A percentile compares a stretch with the other conserved stretches of the same genome.
Conservation (phyloP, 2,113 vertebrate species). For the Larimichthys polyactis region DNA sequence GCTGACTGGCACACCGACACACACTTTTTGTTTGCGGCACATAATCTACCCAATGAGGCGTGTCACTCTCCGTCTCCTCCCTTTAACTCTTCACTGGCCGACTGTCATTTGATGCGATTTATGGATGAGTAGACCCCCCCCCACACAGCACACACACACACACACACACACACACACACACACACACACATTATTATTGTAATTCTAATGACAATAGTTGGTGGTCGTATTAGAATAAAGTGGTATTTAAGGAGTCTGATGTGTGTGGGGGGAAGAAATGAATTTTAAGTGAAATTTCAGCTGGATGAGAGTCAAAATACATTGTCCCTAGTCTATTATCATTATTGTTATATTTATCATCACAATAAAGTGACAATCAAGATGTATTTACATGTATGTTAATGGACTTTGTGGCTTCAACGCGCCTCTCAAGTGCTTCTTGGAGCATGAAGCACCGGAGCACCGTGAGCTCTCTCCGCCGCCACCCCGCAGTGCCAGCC, state of each 20-base stretch:
- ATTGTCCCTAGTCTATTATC: neutral
- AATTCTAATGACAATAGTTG: slow-evolving; percentile 71
- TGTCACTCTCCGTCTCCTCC: slow-evolving; percentile 95
- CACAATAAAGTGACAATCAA: neutral
- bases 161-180: neutral
- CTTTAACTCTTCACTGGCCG: slow-evolving; percentile 93
- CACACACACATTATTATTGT: slow-evolving; percentile 56
- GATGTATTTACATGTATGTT: neutral
- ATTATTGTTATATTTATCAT: neutral
- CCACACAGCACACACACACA: too few species aligned
- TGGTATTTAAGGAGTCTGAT: slow-evolving; percentile 29
- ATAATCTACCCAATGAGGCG: slow-evolving; percentile 99
- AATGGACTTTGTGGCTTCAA: neutral
- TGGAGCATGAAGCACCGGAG: slow-evolving; percentile 6
- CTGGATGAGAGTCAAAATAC: neutral
- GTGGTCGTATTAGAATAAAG: slow-evolving; percentile 53
- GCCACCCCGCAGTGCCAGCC: neutral
- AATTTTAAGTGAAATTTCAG: neutral
- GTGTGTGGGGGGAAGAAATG: neutral
- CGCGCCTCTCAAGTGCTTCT: too few species aligned
- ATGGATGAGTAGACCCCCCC: slow-evolving; percentile 48
- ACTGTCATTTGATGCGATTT: slow-evolving; percentile 74
- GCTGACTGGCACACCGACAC: slow-evolving; percentile 94
- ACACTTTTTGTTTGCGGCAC: slow-evolving; percentile 99
- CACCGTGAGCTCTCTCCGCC: neutral